phyloP scores from a whole-genome alignment of 2,888 invertebrate genomes.

The Leptogaster cylindrica region DNA sequence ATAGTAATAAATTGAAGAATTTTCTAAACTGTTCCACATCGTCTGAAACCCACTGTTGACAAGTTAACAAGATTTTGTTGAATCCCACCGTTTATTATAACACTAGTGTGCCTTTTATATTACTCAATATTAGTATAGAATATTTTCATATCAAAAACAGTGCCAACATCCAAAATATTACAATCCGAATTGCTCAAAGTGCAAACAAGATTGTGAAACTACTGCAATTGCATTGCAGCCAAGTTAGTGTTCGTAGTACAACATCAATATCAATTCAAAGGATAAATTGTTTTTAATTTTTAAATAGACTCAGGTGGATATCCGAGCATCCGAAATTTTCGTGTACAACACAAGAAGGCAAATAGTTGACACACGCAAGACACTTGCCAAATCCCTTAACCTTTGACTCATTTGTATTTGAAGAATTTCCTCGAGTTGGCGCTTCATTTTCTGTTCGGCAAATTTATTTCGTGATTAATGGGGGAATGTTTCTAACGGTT shows the following conservation, averaged over 20 bases:
- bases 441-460: neutral
- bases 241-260: neutral
- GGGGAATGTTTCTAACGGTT: neutral
- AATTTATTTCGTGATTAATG: neutral
- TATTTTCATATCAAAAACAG: neutral
- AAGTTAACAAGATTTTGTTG: no score
- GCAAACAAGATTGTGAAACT: neutral
- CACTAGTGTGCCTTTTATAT: no score
- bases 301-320: constrained; percentile 3
- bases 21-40: no score
- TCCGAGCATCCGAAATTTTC: neutral
- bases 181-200: no score
- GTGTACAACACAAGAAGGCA: neutral
- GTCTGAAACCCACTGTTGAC: no score
- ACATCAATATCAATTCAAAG: constrained; percentile 26
- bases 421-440: constrained; percentile 1
- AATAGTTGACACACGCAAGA: constrained; percentile 23
- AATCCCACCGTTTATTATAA: no score
- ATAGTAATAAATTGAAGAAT: no score
- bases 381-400: constrained; percentile 29
- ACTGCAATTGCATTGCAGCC: constrained; percentile 3
- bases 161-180: constrained; percentile 16
- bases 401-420: constrained; percentile 15
- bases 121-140: no score
- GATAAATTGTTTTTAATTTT: constrained; percentile 16